A percentile compares a stretch with the other conserved stretches of the same genome.
Evolutionary conservation across 2,888 invertebrate species (phyloP).

Genomic region (Hydroisotoma schaefferi): DNA sequence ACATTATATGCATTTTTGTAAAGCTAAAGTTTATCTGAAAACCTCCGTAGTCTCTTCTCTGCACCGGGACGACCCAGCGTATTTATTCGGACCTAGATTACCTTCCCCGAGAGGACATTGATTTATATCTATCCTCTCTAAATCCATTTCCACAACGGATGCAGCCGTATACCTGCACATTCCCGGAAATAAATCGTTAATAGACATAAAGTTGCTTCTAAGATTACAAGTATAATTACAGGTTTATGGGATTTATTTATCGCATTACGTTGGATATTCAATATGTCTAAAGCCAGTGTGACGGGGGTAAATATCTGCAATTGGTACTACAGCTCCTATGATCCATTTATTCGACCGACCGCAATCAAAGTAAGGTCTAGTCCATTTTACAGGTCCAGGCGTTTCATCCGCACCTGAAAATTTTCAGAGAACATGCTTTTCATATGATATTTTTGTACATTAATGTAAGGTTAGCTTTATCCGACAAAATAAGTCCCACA

Average conservation of each 20-base stretch:
- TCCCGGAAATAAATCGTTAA: neutral
- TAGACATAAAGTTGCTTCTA: too few species aligned
- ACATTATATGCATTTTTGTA: neutral
- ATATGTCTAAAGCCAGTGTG: slow-evolving; percentile 89
- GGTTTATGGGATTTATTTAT: too few species aligned
- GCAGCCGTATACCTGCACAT: slow-evolving; percentile 80
- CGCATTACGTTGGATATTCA: slow-evolving; percentile 89
- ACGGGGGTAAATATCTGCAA: slow-evolving; percentile 90
- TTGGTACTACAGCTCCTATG: slow-evolving; percentile 86
- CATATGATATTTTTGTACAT: neutral
- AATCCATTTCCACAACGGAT: slow-evolving; percentile 91
- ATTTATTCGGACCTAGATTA: slow-evolving; percentile 81
- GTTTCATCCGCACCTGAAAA: slow-evolving; percentile 75
- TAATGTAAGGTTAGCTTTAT: neutral
- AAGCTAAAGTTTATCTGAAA: neutral
- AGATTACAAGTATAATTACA: too few species aligned
- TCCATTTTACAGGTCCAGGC: slow-evolving; percentile 91
- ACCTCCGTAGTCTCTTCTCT: slow-evolving; percentile 86
- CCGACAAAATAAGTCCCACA: neutral
- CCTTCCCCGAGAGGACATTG: slow-evolving; percentile 87
- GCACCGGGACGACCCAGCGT: slow-evolving; percentile 85
- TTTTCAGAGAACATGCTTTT: too few species aligned
- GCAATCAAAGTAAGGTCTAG: slow-evolving; percentile 93
- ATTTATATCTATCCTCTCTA: slow-evolving; percentile 94
- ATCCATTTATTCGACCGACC: slow-evolving; percentile 94